Conservation (phyloP, 2,113 vertebrate genomes). For the Capreolus pygargus region DNA sequence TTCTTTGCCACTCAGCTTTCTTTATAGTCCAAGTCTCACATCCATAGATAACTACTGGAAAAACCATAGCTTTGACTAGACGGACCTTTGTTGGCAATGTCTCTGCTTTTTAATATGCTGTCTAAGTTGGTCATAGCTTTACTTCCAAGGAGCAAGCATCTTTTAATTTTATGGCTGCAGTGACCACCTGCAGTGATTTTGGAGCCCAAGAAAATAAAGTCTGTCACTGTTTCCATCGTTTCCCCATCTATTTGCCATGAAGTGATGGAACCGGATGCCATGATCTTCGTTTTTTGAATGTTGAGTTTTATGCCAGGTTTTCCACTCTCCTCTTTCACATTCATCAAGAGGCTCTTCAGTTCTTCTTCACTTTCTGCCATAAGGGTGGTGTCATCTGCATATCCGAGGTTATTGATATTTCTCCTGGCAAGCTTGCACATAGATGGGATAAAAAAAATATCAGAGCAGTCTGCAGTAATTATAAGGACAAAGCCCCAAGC, state of each 20-base stretch:
- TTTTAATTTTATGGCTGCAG: not conserved
- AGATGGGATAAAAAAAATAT: not conserved
- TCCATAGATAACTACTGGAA: not conserved
- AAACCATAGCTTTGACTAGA: not conserved
- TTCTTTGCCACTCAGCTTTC: not conserved
- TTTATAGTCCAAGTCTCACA: not conserved
- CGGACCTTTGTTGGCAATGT: rapidly evolving
- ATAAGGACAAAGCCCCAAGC: not conserved
- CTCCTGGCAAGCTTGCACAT: not conserved
- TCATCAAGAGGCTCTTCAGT: not conserved
- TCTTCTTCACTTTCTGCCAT: not conserved
- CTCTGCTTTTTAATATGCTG: not conserved
- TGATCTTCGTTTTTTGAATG: not conserved
- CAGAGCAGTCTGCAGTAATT: not conserved
- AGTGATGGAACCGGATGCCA: not conserved
- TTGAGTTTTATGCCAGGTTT: not conserved
- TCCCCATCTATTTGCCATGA: not conserved
- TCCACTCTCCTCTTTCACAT: not conserved
- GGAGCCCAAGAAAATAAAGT: not conserved
- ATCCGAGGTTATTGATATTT: not conserved
- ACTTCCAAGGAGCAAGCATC: not conserved
- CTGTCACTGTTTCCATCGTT: not conserved
- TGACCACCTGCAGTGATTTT: not conserved
- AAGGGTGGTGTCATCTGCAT: not conserved
- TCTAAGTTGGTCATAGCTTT: not conserved